Base-by-base conservation (phyloP, 2,888 invertebrate genomes). In the Mimumesa dahlbomi region DNA sequence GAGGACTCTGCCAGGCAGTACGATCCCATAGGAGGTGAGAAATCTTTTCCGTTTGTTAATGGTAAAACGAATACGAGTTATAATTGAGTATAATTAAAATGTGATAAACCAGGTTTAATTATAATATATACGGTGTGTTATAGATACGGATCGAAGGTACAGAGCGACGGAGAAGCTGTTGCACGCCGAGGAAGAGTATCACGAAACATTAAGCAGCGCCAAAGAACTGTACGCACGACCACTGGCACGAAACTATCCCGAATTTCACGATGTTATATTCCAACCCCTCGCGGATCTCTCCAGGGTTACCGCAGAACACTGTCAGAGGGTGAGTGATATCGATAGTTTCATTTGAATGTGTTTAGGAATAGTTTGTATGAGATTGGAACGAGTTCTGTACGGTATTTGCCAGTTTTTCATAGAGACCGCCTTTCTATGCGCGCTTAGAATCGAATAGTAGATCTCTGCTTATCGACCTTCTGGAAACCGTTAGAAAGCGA, bases 211-310 rank as follows among this genome's bases (percentile, higher is more conserved):
- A 66, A 91, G 91, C 86, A 93, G 93, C 71, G 93, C 93, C 49
- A 91, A 92, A 78, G 93, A 93, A 85, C 88, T 93, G 61, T 93
- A 93, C 84, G 93, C 93, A 16, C 92, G 92, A 79, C 93, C 93
- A 0, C 89, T 93, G 59, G 82, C 88, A 16, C 80, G 85, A 29
- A 87, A 83, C 74, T 83, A 87, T 54, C 86, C 88, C 49, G 86
- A 88, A 73, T 88, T 88, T 78, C 85, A 84, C 73, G 89, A 88
- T 73, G 86, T 87, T 50, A 86, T 89, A 25, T 88, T 89, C 63
- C 84, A 87, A 72, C 88, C 88, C 18, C 72, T 89, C 16, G 82
- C 83, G 13, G 87, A 88, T 45, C 83, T 89, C 53, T 83, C 87
- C 18, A 69, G 68, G 59, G 79, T 84, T 73, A 87, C 85, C 64